Evolutionary conservation across 2,888 invertebrate genomes (phyloP).

Genomic region (Esperia sulphurella): DNA sequence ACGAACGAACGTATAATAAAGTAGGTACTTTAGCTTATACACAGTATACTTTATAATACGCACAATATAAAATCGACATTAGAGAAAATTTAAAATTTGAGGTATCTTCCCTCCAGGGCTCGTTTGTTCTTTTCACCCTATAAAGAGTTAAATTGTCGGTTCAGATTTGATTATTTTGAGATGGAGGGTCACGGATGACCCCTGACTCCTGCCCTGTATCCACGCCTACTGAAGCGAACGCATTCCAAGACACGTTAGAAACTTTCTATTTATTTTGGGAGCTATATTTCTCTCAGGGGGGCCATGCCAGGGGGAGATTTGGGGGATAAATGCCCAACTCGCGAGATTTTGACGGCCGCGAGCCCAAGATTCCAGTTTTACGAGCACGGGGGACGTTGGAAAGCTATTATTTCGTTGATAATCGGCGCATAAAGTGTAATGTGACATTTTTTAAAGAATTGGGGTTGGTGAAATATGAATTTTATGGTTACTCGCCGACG

Average conservation of each 20-base stretch:
- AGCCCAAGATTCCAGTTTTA: constrained; percentile 2
- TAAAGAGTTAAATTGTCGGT: no score
- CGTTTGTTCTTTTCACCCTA: no score
- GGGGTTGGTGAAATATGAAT: not conserved
- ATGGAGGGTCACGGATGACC: no score
- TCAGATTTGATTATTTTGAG: no score
- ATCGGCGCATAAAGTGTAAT: constrained; percentile 1
- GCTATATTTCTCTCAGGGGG: not conserved
- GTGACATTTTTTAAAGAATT: not conserved
- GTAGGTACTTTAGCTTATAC: no score
- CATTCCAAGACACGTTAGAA: not conserved
- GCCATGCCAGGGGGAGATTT: not conserved
- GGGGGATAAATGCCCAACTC: constrained; percentile 2
- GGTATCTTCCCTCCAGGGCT: no score
- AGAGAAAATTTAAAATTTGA: no score
- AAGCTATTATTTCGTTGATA: constrained; percentile 1
- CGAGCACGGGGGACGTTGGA: not conserved
- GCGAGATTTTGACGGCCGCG: constrained; percentile 4
- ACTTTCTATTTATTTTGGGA: constrained; percentile 3
- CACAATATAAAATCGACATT: no score
- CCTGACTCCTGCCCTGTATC: no score
- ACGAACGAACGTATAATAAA: no score
- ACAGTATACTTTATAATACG: no score
- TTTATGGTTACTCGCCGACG: no score
- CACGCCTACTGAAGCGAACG: not conserved